Conservation (phyloP, 2,797 vertebrate species). For the Alauda arvensis region DNA sequence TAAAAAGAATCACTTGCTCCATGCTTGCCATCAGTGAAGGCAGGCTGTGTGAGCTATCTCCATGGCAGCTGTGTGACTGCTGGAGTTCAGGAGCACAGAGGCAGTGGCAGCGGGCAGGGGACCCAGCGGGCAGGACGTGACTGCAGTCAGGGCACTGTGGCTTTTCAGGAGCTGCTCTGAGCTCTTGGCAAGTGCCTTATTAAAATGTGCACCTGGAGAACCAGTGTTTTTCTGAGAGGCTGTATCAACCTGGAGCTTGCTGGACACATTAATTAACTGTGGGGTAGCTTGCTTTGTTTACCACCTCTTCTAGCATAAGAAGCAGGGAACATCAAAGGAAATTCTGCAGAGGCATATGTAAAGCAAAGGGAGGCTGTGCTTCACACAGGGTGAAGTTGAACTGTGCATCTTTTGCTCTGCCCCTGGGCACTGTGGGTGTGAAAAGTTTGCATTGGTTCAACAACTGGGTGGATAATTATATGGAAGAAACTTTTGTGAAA, state of each 20-base stretch:
- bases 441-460: background rate
- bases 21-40: background rate
- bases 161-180: background rate
- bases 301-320: background rate
- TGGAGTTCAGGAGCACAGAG: background rate
- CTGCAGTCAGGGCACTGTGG: background rate
- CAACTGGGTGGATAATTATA: background rate
- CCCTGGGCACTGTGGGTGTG: background rate
- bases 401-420: background rate
- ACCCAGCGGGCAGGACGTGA: background rate
- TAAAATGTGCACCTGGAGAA: background rate
- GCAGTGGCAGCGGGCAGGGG: background rate
- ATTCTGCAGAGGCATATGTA: background rate
- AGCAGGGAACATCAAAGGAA: background rate
- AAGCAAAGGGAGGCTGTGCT: background rate
- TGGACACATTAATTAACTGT: background rate
- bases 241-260: background rate
- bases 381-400: background rate
- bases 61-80: background rate
- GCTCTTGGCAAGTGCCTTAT: background rate
- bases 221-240: background rate
- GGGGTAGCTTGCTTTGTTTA: background rate
- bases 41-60: rapidly evolving
- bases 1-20: background rate
- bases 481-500: background rate